Conservation (phyloP, 1,140 invertebrate species). For the Acromyrmex heyeri region DNA sequence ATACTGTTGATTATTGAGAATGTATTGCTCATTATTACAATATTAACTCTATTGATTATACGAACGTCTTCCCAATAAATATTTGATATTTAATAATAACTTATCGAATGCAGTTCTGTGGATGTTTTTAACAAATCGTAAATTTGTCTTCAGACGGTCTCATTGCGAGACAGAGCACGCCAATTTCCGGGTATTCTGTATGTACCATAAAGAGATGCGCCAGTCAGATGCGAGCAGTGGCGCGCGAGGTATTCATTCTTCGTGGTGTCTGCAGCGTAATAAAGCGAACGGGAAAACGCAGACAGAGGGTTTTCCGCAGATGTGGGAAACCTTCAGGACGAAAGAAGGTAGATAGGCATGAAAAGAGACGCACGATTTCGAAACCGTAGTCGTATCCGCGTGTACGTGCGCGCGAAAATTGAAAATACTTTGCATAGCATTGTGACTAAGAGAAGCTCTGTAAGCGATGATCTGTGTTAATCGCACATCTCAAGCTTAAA, state of each 20-base stretch:
- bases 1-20: constrained; percentile 25
- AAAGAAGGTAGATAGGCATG: constrained; percentile 63
- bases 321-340: constrained; percentile 53
- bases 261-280: constrained; percentile 61
- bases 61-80: background rate
- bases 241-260: constrained; percentile 50
- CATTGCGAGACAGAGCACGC: constrained; percentile 5
- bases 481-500: background rate
- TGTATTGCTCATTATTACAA: constrained; percentile 16
- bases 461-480: constrained; percentile 44
- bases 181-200: constrained; percentile 32
- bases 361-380: constrained; percentile 45
- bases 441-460: constrained; percentile 25
- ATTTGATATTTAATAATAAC: background rate
- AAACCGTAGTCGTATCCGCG: constrained; percentile 42
- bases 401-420: constrained; percentile 70
- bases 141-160: constrained; percentile 33
- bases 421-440: constrained; percentile 78
- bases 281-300: constrained; percentile 55
- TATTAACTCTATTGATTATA: constrained; percentile 28
- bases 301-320: constrained; percentile 44
- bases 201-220: constrained; percentile 26
- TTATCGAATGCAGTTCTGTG: background rate
- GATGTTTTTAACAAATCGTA: constrained; percentile 1
- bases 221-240: constrained; percentile 29